These are phyloP conservation scores for Drosophila limbata DNA, from an alignment of 2,888 invertebrate species.

Conservation along the genomic window DNA sequence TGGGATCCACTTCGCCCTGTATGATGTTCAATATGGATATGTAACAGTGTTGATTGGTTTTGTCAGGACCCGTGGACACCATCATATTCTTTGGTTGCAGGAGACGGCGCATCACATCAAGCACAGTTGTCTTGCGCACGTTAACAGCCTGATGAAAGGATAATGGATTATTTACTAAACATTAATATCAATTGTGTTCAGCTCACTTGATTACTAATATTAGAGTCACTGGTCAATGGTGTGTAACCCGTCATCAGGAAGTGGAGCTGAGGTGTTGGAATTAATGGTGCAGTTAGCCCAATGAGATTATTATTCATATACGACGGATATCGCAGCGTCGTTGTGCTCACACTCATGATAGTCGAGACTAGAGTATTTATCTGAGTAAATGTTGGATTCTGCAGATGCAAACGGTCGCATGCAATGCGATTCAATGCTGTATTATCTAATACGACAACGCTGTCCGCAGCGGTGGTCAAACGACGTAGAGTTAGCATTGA, in stretches of 20 bases:
- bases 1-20: slow-evolving; percentile 99
- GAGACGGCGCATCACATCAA: slow-evolving; percentile 98
- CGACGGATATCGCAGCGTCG: slow-evolving; percentile 95
- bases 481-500: slow-evolving; percentile 97
- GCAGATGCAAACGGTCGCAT: slow-evolving; percentile 96
- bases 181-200: not conserved
- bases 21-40: slow-evolving; percentile 99
- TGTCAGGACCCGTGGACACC: slow-evolving; percentile 97
- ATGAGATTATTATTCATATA: slow-evolving; percentile 99
- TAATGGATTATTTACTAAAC: slow-evolving; percentile 13
- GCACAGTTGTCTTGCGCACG: slow-evolving; percentile 97
- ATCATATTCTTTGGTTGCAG: slow-evolving; percentile 99
- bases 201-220: slow-evolving; percentile 81
- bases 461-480: slow-evolving; percentile 97
- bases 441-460: slow-evolving; percentile 98
- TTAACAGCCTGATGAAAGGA: slow-evolving; percentile 86
- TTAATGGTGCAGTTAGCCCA: slow-evolving; percentile 96
- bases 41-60: slow-evolving; percentile 96
- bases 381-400: slow-evolving; percentile 98
- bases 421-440: slow-evolving; percentile 98
- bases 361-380: slow-evolving; percentile 99
- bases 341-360: slow-evolving; percentile 99
- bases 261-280: slow-evolving; percentile 99
- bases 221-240: slow-evolving; percentile 96
- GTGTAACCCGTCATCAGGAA: slow-evolving; percentile 99